Percentiles rank a stretch among this genome's conserved stretches.
Conservation (phyloP, 2,113 vertebrate species). For the Gymnogyps californianus region DNA sequence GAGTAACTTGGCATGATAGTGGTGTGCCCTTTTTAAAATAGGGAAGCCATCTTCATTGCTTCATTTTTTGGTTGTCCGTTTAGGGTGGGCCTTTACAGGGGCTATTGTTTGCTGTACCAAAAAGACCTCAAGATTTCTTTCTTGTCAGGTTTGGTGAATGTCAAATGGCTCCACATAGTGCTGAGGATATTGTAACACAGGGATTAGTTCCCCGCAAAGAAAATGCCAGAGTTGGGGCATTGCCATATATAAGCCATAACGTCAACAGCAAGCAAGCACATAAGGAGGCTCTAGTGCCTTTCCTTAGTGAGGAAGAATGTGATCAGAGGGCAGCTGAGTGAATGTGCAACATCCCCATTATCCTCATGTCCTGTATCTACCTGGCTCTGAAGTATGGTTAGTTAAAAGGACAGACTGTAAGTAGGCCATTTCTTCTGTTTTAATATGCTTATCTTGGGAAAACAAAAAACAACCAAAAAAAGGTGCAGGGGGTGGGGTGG, state of each 20-base stretch:
- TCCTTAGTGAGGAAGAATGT: background rate
- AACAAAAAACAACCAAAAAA: background rate
- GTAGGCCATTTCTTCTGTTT: background rate
- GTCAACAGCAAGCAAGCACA: background rate
- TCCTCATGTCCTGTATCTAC: background rate
- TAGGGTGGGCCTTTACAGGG: background rate
- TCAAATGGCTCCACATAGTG: background rate
- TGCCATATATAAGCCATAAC: background rate
- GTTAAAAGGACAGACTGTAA: background rate
- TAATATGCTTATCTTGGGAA: background rate
- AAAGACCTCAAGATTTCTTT: background rate
- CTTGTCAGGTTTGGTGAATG: background rate
- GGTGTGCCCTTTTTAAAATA: background rate
- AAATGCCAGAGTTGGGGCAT: background rate
- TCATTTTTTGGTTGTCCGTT: background rate
- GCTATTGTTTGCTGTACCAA: background rate
- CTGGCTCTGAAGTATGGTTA: background rate
- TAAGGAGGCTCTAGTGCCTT: background rate
- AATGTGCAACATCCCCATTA: background rate
- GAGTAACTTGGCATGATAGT: fast-evolving
- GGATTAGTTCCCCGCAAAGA: background rate
- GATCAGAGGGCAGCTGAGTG: background rate
- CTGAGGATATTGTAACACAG: background rate
- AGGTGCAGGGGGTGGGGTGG: background rate
- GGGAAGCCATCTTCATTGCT: background rate